A percentile compares a stretch with the other conserved stretches of the same genome.
Evolutionary conservation across 2,113 vertebrate genomes (phyloP).

Genomic region (Clarias gariepinus): DNA sequence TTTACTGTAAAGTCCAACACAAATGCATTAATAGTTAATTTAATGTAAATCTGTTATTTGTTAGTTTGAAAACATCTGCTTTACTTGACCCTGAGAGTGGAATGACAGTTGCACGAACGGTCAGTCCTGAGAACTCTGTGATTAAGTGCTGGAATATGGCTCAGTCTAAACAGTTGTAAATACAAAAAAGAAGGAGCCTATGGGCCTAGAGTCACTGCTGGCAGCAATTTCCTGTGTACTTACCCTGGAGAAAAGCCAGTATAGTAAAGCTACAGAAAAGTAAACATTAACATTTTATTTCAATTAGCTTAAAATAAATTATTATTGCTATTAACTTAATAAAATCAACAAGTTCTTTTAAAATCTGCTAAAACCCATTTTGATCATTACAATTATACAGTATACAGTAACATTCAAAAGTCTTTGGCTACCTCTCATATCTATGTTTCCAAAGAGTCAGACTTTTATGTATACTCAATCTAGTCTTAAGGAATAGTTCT

Average conservation of each 20-base stretch:
- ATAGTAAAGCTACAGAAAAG: background rate
- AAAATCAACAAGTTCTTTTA: too few relatives aligned
- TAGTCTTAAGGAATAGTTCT: too few relatives aligned
- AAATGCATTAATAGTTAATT: background rate
- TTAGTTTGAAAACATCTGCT: conserved; percentile 48
- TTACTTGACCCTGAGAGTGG: conserved; percentile 12
- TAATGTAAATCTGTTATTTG: background rate
- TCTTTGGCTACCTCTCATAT: too few relatives aligned
- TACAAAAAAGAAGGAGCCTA: conserved; percentile 3
- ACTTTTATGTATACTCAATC: too few relatives aligned
- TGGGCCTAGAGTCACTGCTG: background rate
- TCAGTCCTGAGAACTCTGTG: conserved; percentile 46
- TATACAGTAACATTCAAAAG: too few relatives aligned
- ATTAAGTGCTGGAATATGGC: background rate
- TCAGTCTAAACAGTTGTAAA: conserved; percentile 51
- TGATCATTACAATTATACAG: background rate
- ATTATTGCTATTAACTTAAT: background rate
- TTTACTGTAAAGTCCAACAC: background rate
- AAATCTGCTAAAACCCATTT: background rate
- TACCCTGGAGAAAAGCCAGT: background rate
- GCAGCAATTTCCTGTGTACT: conserved; percentile 28
- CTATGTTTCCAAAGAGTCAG: too few relatives aligned
- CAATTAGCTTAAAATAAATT: background rate
- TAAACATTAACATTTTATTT: background rate
- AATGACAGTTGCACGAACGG: background rate